phyloP scores from a whole-genome alignment of 2,797 vertebrate species.

The Sebastes dallii region DNA sequence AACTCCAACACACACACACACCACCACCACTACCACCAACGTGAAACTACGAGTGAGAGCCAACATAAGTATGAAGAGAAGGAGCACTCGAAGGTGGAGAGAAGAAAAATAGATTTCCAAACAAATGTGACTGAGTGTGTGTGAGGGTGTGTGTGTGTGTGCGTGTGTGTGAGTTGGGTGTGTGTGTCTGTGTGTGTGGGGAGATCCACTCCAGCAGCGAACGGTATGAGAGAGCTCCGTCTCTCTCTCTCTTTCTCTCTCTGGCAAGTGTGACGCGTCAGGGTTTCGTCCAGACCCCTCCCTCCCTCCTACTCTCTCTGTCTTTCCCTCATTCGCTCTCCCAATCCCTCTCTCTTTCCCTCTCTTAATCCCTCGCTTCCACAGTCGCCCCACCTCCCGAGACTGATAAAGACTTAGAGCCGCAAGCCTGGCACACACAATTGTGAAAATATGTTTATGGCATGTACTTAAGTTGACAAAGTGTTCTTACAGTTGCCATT shows the following conservation, averaged over 20 bases:
- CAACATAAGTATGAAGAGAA: constrained; percentile 56
- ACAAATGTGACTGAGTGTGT: constrained; percentile 43
- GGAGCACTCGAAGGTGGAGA: constrained; percentile 33
- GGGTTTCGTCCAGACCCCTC: constrained; percentile 71
- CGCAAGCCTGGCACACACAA: background rate
- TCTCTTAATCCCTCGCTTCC: constrained; percentile 73
- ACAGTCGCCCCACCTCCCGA: constrained; percentile 49
- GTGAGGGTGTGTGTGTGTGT: constrained; percentile 18
- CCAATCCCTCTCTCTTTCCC: constrained; percentile 49
- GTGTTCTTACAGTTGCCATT: background rate
- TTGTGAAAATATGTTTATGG: background rate
- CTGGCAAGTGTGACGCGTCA: constrained; percentile 69
- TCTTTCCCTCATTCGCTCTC: constrained; percentile 57
- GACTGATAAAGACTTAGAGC: constrained; percentile 44
- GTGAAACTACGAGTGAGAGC: constrained; percentile 54
- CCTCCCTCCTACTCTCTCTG: constrained; percentile 43
- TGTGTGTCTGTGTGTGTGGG: constrained; percentile 56
- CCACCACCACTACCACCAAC: constrained; percentile 48
- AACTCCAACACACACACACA: constrained; percentile 70
- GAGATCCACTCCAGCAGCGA: constrained; percentile 64
- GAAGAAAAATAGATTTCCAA: constrained; percentile 47
- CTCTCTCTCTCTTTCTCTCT: constrained; percentile 49
- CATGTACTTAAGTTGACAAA: background rate
- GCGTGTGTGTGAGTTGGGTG: constrained; percentile 17
- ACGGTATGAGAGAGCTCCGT: constrained; percentile 47